phyloP scores from a whole-genome alignment of 2,797 vertebrate genomes.

The Oreortyx pictus region DNA sequence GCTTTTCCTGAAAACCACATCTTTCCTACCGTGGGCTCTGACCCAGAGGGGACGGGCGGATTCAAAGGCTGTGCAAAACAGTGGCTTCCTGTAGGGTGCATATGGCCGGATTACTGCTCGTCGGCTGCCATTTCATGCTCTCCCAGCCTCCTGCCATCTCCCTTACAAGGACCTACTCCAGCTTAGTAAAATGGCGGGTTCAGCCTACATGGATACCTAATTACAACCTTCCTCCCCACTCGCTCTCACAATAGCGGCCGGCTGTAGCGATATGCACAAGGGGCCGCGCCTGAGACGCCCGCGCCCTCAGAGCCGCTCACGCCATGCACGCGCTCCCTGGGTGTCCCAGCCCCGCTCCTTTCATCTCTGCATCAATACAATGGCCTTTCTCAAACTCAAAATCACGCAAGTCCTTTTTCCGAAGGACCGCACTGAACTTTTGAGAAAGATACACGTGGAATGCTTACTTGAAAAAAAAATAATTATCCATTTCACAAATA shows the following conservation, averaged over 20 bases:
- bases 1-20: neutral
- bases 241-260: constrained; percentile 52
- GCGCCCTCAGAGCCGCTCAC: neutral
- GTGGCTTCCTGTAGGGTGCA: constrained; percentile 68
- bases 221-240: constrained; percentile 67
- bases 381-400: constrained; percentile 16
- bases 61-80: constrained; percentile 37
- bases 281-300: neutral
- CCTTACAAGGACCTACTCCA: constrained; percentile 66
- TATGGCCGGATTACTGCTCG: constrained; percentile 69
- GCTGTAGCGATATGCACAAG: neutral
- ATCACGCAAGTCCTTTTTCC: neutral
- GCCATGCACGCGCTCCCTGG: neutral
- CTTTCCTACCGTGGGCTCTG: neutral
- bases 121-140: constrained; percentile 74
- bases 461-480: neutral
- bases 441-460: neutral
- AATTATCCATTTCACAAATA: neutral
- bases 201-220: constrained; percentile 66
- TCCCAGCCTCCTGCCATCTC: constrained; percentile 70
- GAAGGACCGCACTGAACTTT: neutral
- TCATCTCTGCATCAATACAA: constrained; percentile 33
- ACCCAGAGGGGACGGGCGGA: constrained; percentile 35
- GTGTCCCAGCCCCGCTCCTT: neutral
- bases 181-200: constrained; percentile 72